Conservation (phyloP, 1,140 invertebrate species). For the Drosophila kurseongensis region DNA sequence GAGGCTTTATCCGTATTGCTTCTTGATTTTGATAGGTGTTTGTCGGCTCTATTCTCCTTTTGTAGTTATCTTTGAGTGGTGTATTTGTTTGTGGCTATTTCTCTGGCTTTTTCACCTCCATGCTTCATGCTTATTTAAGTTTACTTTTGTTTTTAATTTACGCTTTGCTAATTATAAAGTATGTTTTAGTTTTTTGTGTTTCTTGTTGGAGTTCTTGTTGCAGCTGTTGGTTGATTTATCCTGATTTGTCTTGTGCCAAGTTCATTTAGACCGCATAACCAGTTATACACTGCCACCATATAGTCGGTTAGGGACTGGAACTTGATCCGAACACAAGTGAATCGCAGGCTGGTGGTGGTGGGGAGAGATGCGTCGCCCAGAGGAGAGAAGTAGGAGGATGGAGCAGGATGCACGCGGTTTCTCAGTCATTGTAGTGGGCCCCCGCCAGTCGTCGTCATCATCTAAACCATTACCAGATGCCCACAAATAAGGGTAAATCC, state of each 20-base stretch:
- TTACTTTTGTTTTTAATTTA: slow-evolving; percentile 54
- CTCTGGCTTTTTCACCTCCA: slow-evolving; percentile 12
- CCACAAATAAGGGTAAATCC: not conserved
- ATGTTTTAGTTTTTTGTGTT: slow-evolving; percentile 53
- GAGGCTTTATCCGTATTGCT: slow-evolving; percentile 47
- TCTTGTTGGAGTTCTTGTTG: slow-evolving; percentile 39
- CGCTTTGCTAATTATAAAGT: slow-evolving; percentile 76
- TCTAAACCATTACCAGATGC: slow-evolving; percentile 6
- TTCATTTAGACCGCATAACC: not conserved
- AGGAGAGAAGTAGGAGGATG: slow-evolving; percentile 18
- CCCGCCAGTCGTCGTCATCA: slow-evolving; percentile 27
- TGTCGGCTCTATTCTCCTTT: slow-evolving; percentile 34
- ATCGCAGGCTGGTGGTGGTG: slow-evolving; percentile 5
- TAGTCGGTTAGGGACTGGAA: slow-evolving; percentile 4
- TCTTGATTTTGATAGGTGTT: slow-evolving; percentile 42
- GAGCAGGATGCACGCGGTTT: slow-evolving; percentile 43
- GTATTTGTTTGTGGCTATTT: slow-evolving; percentile 22
- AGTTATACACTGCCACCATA: slow-evolving; percentile 25
- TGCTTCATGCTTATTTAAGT: slow-evolving; percentile 35
- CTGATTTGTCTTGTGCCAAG: slow-evolving; percentile 36
- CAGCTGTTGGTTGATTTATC: slow-evolving; percentile 19
- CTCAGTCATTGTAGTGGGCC: slow-evolving; percentile 33
- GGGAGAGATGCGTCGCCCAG: slow-evolving; percentile 28
- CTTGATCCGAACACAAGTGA: slow-evolving; percentile 35
- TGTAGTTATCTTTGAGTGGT: slow-evolving; percentile 17